These are phyloP conservation scores for Paratilapia polleni DNA, from an alignment of 2,113 vertebrate genomes.

Conservation along the genomic window DNA sequence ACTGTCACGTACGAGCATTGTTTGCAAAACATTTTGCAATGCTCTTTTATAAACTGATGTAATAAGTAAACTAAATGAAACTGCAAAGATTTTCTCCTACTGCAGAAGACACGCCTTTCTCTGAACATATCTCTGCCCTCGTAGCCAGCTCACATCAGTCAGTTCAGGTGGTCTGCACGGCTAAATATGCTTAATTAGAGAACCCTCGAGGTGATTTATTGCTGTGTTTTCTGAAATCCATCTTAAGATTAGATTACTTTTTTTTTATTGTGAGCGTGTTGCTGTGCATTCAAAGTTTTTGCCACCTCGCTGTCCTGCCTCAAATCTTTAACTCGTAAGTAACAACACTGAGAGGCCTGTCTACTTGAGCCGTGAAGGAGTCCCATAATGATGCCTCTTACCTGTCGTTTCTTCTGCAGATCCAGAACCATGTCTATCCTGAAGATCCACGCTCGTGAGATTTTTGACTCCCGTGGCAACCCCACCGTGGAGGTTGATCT, in stretches of 20 bases:
- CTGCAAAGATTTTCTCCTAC: slow-evolving; percentile 15
- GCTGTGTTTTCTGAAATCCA: background rate
- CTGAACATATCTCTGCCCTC: background rate
- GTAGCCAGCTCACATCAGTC: slow-evolving; percentile 18
- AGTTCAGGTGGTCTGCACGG: background rate
- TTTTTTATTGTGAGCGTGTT: background rate
- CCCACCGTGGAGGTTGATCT: slow-evolving; percentile 98
- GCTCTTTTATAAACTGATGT: slow-evolving; percentile 1
- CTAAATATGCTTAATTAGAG: background rate
- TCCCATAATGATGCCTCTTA: background rate
- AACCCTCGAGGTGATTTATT: background rate
- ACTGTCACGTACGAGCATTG: background rate
- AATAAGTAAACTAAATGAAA: slow-evolving; percentile 11
- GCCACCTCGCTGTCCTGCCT: slow-evolving; percentile 20
- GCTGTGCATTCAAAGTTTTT: background rate
- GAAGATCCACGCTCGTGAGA: slow-evolving; percentile 91
- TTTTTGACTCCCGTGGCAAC: slow-evolving; percentile 98
- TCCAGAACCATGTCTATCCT: slow-evolving; percentile 90
- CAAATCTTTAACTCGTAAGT: slow-evolving; percentile 9
- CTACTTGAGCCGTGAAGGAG: background rate
- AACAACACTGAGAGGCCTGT: background rate
- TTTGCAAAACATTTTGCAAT: slow-evolving; percentile 40
- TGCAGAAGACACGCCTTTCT: slow-evolving; percentile 59
- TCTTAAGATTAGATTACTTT: background rate
- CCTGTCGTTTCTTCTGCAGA: slow-evolving; percentile 67